Evolutionary conservation across 2,888 invertebrate genomes (phyloP), one percentile per base, ranked within the genome.

Genomic region (Melolontha melolontha): DNA sequence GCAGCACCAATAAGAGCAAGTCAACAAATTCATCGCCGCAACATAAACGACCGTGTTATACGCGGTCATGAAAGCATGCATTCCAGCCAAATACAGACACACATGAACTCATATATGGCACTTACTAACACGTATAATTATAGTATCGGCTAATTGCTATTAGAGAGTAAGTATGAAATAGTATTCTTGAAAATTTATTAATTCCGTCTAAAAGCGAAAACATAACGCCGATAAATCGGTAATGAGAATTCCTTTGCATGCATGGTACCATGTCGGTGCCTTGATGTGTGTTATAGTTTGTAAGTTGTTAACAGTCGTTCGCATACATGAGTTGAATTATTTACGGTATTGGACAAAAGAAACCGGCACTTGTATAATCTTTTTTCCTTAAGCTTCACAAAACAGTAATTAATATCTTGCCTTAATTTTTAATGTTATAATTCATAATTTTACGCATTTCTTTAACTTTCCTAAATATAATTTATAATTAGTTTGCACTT

Each of bases 141-240:
- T 47, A 62, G 59, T 62, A 62, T 47, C 47, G 59, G 34, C 39
- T 62, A 62, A 62, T 62, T 62, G 59, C 59, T 49, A 34, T 49
- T 62, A 62, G 47, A 52, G n/a, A 47, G 12, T 29, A 47, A 6
- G 47, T 34, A 49, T 11, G 47, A 47, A 62, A 62, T 62, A 47
- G 16, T 62, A 62, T 62, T 49, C 59, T 62, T 49, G 59, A 62
- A 62, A 47, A 62, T 62, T 62, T 62, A 62, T 62, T 47, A 62
- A 62, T 47, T 62, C 59, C 59, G 59, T 44, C 34, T 34, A 34
- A 47, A 34, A 49, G 47, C 59, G 34, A 17, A 47, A 29, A 44
- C 14, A n/a, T 47, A 42, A 39, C 40, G 11, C 17, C 40, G 34
- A 62, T 62, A 47, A 47, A 39, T 47, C 34, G 59, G 47, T 47